Evolutionary conservation across 2,888 invertebrate species (phyloP), one percentile per base, ranked within the genome.

Genomic region (Gymnoscelis rufifasciata): DNA sequence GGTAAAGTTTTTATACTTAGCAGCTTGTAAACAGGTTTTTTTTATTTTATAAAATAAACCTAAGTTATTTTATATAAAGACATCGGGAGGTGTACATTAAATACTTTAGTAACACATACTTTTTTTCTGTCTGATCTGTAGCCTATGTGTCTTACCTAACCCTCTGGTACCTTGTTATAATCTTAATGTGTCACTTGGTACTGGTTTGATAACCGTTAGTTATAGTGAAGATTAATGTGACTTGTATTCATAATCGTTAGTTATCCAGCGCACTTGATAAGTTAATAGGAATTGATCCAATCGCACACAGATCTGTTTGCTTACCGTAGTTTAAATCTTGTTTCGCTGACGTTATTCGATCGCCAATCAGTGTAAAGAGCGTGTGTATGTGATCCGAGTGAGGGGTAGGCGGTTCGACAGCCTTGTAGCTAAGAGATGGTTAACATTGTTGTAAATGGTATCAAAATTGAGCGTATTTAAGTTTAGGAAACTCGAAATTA

Each of bases 1-100:
- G 78, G 78, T 77, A 68, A 76, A 71, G 64, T 79, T 81, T 83
- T 82, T 83, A 78, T 80, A 81, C 68, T 74, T 75, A 77, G 76
- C 83, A 78, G 83, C 83, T 84, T 86, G 76, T 83, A 82, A 83
- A 80, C 81, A 71, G 77, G 76, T 76, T 79, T 78, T 74, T n/a
- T 78, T 78, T 74, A 67, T 80, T 77, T 76, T 69, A 64, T 66
- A 66, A 67, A 71, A 58, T 65, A 66, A 67, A 60, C 70, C 76
- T 79, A 74, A 78, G 72, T 78, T 80, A 80, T 64, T 59, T 52
- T 76, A 67, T 82, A 80, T 86, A 69, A 82, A 77, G 70, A 71
- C 78, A 83, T 76, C 69, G 70, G 71, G 68, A 73, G 76, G 74
- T 83, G 80, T 84, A 74, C 71, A 82, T 83, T 83, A 81, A 78